Evolutionary conservation across 2,113 vertebrate genomes (phyloP).

Genomic region (Pogona vitticeps): DNA sequence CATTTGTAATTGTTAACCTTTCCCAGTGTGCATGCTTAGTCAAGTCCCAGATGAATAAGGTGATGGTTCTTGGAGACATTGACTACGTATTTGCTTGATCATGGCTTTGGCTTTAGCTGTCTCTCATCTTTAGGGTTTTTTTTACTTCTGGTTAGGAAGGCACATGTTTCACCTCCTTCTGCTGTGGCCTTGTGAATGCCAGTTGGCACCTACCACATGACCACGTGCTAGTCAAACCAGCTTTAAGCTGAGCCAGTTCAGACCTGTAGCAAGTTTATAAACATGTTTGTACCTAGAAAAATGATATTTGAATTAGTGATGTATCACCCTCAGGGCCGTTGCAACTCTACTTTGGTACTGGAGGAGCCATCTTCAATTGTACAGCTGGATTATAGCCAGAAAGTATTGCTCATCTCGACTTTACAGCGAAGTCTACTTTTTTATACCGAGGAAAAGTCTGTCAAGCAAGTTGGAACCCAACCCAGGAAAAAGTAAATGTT

Average conservation of each 20-base stretch:
- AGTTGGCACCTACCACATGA: background rate
- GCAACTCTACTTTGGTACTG: slow-evolving; percentile 85
- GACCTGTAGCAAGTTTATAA: background rate
- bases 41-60: background rate
- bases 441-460: slow-evolving; percentile 86
- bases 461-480: slow-evolving; percentile 89
- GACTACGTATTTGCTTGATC: background rate
- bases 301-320: background rate
- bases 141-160: background rate
- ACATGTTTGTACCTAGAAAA: background rate
- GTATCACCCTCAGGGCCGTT: slow-evolving; percentile 81
- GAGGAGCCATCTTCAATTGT: slow-evolving; percentile 90
- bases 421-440: slow-evolving; percentile 88
- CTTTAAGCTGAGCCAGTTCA: background rate
- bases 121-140: background rate
- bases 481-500: slow-evolving; percentile 87
- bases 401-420: slow-evolving; percentile 91
- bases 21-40: background rate
- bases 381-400: slow-evolving; percentile 94
- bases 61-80: background rate
- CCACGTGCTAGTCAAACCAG: background rate
- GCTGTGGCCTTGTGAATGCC: background rate
- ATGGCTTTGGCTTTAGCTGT: background rate
- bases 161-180: background rate
- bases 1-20: too few species aligned